Percentiles rank a stretch among this genome's conserved stretches.
Evolutionary conservation across 2,888 invertebrate genomes (phyloP).

Genomic region (Harpagoxenus sublaevis): DNA sequence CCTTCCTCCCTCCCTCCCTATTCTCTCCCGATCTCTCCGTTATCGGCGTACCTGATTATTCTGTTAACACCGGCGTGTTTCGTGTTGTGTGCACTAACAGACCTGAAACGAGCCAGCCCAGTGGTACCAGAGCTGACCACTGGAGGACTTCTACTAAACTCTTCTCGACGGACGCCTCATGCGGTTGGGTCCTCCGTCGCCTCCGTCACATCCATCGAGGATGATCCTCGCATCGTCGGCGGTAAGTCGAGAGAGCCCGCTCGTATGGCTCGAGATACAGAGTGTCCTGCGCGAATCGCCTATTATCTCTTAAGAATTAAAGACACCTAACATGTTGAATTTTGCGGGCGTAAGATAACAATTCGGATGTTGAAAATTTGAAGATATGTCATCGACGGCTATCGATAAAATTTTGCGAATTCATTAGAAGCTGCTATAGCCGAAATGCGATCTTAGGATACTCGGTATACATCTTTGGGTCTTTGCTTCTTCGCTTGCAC

Average conservation of each 20-base stretch:
- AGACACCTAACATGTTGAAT: not conserved
- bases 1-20: too few species aligned
- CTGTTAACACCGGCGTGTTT: slow-evolving; percentile 81
- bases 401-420: not conserved
- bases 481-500: slow-evolving; percentile 57
- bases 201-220: slow-evolving; percentile 87
- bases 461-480: slow-evolving; percentile 17
- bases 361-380: not conserved
- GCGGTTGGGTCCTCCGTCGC: slow-evolving; percentile 85
- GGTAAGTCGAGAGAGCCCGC: slow-evolving; percentile 83
- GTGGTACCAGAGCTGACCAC: slow-evolving; percentile 86
- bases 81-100: slow-evolving; percentile 85
- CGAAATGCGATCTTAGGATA: slow-evolving; percentile 5
- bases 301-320: not conserved
- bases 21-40: slow-evolving; percentile 29
- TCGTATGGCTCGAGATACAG: slow-evolving; percentile 41
- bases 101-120: slow-evolving; percentile 87
- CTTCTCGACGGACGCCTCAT: slow-evolving; percentile 82
- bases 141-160: slow-evolving; percentile 86
- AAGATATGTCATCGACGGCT: not conserved
- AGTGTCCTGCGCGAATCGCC: slow-evolving; percentile 29
- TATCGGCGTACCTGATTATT: slow-evolving; percentile 73
- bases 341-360: not conserved
- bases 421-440: not conserved
- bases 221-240: slow-evolving; percentile 87